Conservation (phyloP, 2,113 vertebrate genomes). For the Mungos mungo region DNA sequence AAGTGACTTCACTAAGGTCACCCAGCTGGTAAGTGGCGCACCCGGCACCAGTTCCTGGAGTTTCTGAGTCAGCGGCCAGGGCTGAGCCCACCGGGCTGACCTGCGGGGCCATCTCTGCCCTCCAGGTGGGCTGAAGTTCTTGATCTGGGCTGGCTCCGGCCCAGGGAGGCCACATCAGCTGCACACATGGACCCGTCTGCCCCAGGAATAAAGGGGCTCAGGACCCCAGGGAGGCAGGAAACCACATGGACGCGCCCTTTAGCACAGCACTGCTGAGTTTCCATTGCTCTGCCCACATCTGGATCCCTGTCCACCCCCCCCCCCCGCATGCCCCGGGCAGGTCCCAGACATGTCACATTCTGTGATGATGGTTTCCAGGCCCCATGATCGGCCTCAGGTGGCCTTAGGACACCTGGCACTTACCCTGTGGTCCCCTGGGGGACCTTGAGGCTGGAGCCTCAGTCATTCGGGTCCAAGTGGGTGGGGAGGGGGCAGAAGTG, state of each 20-base stretch:
- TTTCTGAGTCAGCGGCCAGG: neutral
- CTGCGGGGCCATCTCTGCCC: neutral
- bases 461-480: neutral
- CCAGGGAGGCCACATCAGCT: too few relatives aligned
- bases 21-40: neutral
- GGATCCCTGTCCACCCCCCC: neutral
- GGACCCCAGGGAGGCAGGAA: neutral
- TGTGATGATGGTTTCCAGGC: neutral
- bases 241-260: accelerated
- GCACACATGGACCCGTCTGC: too few relatives aligned
- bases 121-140: neutral
- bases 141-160: neutral
- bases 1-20: constrained; percentile 33
- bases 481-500: neutral
- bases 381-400: neutral
- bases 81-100: neutral
- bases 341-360: neutral
- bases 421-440: neutral
- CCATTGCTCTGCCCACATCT: neutral
- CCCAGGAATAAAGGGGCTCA: neutral
- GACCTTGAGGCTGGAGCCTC: neutral
- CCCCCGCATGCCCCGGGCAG: accelerated
- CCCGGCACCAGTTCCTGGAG: neutral
- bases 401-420: neutral
- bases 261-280: neutral